Evolutionary conservation across 2,113 vertebrate species (phyloP).

Genomic region (Helogale parvula): DNA sequence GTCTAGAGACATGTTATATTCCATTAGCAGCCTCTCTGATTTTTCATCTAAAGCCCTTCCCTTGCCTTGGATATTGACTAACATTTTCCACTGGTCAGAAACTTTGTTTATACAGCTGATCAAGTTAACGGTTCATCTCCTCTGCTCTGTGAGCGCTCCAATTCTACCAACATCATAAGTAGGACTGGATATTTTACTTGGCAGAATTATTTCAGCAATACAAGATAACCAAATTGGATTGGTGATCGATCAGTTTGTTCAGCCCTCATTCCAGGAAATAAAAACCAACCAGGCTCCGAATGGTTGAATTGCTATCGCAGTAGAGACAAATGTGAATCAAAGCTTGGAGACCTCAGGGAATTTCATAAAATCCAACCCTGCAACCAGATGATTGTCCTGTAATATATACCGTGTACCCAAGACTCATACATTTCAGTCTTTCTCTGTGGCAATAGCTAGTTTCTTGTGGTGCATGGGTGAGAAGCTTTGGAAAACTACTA

Average conservation of each 20-base stretch:
- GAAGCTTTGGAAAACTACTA: background rate
- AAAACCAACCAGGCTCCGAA: constrained; percentile 11
- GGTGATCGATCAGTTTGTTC: constrained; percentile 66
- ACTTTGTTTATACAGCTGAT: constrained; percentile 81
- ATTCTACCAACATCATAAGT: constrained; percentile 62
- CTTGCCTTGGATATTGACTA: constrained; percentile 70
- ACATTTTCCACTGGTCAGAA: constrained; percentile 81
- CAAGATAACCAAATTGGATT: constrained; percentile 66
- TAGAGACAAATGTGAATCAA: background rate
- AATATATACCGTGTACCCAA: background rate
- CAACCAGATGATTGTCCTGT: background rate
- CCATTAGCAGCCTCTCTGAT: constrained; percentile 48
- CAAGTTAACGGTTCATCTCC: constrained; percentile 76
- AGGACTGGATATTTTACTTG: constrained; percentile 68
- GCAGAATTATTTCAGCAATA: constrained; percentile 65
- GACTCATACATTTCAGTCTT: background rate
- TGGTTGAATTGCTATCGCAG: background rate
- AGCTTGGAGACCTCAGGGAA: constrained; percentile 13
- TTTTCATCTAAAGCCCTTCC: constrained; percentile 67
- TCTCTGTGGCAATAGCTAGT: background rate
- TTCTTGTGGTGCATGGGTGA: background rate
- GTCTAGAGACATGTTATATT: constrained; percentile 35
- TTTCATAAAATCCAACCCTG: constrained; percentile 36
- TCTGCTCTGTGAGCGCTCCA: constrained; percentile 72
- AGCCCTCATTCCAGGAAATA: constrained; percentile 57